phyloP scores from a whole-genome alignment of 2,113 vertebrate species.

The Jaculus jaculus region DNA sequence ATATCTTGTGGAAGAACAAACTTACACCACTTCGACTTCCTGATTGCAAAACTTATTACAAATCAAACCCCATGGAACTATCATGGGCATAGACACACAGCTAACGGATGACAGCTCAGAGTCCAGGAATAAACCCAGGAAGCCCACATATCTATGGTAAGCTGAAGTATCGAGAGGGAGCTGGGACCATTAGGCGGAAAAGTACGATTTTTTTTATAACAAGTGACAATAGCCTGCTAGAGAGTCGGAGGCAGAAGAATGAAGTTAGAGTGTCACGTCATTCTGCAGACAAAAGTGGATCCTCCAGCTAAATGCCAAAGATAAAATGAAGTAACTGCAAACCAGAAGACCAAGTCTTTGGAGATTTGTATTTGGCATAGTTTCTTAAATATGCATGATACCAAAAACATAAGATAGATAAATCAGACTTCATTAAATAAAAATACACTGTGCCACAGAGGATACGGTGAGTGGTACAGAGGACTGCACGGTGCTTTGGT shows the following conservation, averaged over 20 bases:
- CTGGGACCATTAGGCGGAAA: neutral
- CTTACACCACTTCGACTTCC: neutral
- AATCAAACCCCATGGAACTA: neutral
- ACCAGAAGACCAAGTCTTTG: neutral
- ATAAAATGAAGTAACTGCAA: neutral
- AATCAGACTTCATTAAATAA: neutral
- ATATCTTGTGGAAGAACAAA: neutral
- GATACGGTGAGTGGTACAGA: neutral
- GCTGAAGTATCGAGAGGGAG: neutral
- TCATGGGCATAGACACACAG: neutral
- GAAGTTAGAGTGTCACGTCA: neutral
- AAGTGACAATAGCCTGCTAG: neutral
- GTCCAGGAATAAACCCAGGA: neutral
- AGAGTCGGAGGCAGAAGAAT: neutral
- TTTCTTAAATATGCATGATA: neutral
- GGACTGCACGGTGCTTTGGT: neutral
- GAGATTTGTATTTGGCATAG: neutral
- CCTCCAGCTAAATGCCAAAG: neutral
- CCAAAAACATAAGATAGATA: neutral
- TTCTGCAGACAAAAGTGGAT: neutral
- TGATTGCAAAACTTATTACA: neutral
- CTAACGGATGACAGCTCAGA: neutral
- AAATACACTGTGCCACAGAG: neutral
- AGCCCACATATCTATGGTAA: neutral
- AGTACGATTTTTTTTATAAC: slow-evolving; percentile 9